A percentile compares a stretch with the other conserved stretches of the same genome.
Conservation (phyloP, 2,113 vertebrate species). For the Chrysochloris asiatica region DNA sequence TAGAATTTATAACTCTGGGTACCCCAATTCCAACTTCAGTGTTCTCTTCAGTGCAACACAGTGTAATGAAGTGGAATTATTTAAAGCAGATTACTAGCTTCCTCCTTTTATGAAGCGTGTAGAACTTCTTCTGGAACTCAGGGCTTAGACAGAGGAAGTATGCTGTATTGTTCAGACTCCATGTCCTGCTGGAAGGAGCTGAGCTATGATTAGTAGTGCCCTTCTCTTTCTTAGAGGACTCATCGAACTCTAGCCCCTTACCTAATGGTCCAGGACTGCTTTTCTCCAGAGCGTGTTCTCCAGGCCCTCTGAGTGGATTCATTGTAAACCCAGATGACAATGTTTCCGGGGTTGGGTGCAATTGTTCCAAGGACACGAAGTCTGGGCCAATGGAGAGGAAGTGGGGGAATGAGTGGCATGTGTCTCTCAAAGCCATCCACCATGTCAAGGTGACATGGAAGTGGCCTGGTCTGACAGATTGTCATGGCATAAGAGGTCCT, state of each 20-base stretch:
- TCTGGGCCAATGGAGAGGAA: not conserved
- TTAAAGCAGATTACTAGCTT: not conserved
- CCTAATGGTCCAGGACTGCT: not conserved
- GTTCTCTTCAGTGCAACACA: not conserved
- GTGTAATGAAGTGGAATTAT: not conserved
- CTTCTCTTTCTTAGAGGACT: not conserved
- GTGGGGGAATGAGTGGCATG: conserved; percentile 18
- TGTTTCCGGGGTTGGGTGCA: not conserved
- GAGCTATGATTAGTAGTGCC: not conserved
- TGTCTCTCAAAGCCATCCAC: not conserved
- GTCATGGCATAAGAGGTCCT: not conserved
- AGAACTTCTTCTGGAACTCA: not conserved
- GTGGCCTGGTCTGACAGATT: not conserved
- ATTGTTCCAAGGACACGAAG: not conserved
- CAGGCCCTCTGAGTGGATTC: not conserved
- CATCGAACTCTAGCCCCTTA: no score
- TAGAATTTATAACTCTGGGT: not conserved
- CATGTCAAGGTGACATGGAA: not conserved
- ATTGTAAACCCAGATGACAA: not conserved
- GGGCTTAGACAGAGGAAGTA: not conserved
- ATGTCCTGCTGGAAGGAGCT: not conserved
- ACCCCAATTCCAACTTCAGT: not conserved
- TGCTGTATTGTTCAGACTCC: not conserved
- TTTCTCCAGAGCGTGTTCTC: not conserved
- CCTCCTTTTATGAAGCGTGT: not conserved